Base-by-base conservation (phyloP, 2,113 vertebrate species). In the Eudyptes chrysolophus region DNA sequence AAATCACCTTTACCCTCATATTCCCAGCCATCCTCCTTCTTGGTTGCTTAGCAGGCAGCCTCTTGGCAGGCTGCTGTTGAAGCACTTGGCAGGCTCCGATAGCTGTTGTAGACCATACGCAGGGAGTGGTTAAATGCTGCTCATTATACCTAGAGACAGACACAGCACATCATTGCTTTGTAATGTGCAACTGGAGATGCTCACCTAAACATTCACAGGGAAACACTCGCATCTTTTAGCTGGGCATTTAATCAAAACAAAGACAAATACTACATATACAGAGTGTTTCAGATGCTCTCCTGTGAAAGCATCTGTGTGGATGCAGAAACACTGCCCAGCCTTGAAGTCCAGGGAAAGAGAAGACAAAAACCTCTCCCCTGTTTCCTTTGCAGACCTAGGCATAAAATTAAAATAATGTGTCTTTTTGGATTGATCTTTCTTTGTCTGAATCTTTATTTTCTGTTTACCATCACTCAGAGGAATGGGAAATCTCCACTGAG, bases 61-160 rank as follows among this genome's bases (percentile, higher is more conserved):
- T 94, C 66, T 93, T 96, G 97, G 97, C 97, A 96, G 77, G 81
- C 81, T 89, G 89, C 70, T 96, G 38, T 36, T 30, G 77, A n/a
- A 89, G 81, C 52, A 4, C 52, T 97, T 97, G 97, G 92, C 97
- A 97, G 81, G 58, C 90, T 85, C 66, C 38, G 49, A 36, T 54
- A 94, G 74, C 75, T 96, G 66, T 84, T 69, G 74, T 69, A 94
- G 92, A 87, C 92, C 62, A n/a, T 85, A 74, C 2, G 0, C 14
- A 52, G 87, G 90, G 95, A 94, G 95, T 88, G 95, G 92, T 94
- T 95, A 92, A 94, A 92, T 10, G 54, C 87, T 83, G 74, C 62
- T 96, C 4, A 0, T 83, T 93, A 49, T 7, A 80, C 82, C 58
- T 71, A 80, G 81, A 79, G 87, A 89, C 72, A 96, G 92, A 48